phyloP scores from a whole-genome alignment of 2,113 vertebrate species.

The Osmerus mordax region DNA sequence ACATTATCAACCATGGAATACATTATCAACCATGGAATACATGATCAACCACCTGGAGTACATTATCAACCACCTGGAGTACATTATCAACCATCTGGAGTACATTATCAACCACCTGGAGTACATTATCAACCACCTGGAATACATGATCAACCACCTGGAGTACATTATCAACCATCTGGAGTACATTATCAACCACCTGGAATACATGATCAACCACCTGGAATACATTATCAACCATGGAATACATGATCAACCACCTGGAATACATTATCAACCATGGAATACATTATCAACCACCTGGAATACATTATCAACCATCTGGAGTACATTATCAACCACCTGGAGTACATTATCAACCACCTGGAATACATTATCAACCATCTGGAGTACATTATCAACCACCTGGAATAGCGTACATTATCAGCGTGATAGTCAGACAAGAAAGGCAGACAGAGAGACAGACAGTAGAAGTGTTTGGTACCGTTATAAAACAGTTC shows the following conservation, averaged over 20 bases:
- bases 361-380: not conserved
- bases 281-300: not conserved
- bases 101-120: not conserved
- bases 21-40: not conserved
- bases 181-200: no score
- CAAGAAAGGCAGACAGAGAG: not conserved
- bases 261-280: not conserved
- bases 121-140: not conserved
- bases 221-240: not conserved
- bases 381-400: not conserved
- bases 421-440: not conserved
- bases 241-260: not conserved
- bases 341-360: no score
- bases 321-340: no score
- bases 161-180: no score
- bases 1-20: not conserved
- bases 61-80: no score
- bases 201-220: not conserved
- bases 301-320: no score
- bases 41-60: no score
- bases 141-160: no score
- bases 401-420: not conserved
- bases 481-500: conserved; percentile 1
- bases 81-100: not conserved
- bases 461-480: not conserved